Base-by-base conservation (phyloP, 2,888 invertebrate species). In the Oscheius sp. region DNA sequence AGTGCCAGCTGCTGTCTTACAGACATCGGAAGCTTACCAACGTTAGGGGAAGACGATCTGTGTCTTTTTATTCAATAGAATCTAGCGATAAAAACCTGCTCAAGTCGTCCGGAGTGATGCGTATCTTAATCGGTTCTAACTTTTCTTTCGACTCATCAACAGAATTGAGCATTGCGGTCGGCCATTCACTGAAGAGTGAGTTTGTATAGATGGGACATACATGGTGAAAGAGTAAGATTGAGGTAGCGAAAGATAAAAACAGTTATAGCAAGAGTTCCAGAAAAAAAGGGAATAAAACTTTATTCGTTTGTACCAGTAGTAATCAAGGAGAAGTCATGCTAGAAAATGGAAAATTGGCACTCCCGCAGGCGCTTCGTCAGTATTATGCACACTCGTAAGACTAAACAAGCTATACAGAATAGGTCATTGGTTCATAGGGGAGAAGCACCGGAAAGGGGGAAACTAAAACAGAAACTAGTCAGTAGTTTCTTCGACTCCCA, bases 1-100 rank as follows among this genome's bases (percentile, higher is more conserved):
- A 77, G 48, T 13, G 77, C 77, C 70, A 70, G 37, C 42, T 79
- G 79, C 57, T 75, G 74, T 51, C 79, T 51, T 63, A 79, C 70
- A 1, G 73, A 73, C 29, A 74, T 37, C 29, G 76, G 76, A 48
- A 33, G 11, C n/a, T 58, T 47, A 2, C 42, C 62, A n/a, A 63
- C 63, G 33, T 63, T 48, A 9, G 75, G 63, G 9, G 65, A 62
- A 21, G 70, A 58, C 21, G 70, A 70, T 32, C 58, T 70, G 33
- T 4, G 48, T 2, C 3, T 21, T 35, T 13, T 37, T 11, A 10
- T n/a, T 5, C 13, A 13, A 48, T 63, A 21, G 32, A 29, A 47
- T 2, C 47, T 4, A 2, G 48, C n/a, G 3, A 7, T 48, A 48
- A 47, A 5, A 11, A 63, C 63, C 63, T 63, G 63, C 63, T 63